Percentiles rank a stretch among this genome's conserved stretches.
These are phyloP conservation scores for Entomobrya proxima DNA, from an alignment of 2,888 invertebrate genomes.

Conservation along the genomic window DNA sequence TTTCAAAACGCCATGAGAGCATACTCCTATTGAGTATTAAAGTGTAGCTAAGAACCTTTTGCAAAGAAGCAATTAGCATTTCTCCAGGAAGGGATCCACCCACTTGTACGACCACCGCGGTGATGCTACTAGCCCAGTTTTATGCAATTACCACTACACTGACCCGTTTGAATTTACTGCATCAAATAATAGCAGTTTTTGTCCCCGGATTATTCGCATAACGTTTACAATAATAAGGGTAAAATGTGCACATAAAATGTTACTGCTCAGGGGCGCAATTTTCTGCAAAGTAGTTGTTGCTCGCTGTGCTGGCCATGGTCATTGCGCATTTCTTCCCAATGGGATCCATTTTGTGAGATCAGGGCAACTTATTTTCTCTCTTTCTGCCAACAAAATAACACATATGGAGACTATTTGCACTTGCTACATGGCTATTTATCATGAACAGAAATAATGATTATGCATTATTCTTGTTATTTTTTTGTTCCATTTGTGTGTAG, in stretches of 20 bases:
- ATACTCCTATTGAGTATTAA: neutral
- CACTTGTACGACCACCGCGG: slow-evolving; percentile 49
- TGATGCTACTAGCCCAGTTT: slow-evolving; percentile 43
- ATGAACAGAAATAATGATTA: neutral
- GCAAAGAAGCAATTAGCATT: slow-evolving; percentile 60
- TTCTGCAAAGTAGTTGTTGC: neutral
- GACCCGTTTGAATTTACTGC: slow-evolving; percentile 33
- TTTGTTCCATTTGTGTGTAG: neutral
- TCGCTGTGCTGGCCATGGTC: neutral
- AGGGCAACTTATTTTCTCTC: neutral
- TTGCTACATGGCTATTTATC: neutral
- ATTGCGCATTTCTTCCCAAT: neutral
- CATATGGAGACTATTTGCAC: neutral
- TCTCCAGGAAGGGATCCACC: slow-evolving; percentile 53
- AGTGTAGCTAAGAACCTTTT: slow-evolving; percentile 32
- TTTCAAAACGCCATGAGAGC: neutral
- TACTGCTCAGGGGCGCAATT: neutral
- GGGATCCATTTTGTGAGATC: neutral
- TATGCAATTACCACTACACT: slow-evolving; percentile 29
- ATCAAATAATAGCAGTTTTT: slow-evolving; percentile 30
- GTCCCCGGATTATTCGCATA: neutral
- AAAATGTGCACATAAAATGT: neutral
- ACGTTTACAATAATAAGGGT: slow-evolving; percentile 34
- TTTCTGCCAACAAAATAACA: neutral
- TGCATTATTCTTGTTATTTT: neutral